Conservation (phyloP, 2,797 vertebrate genomes). For the Fratercula arctica region DNA sequence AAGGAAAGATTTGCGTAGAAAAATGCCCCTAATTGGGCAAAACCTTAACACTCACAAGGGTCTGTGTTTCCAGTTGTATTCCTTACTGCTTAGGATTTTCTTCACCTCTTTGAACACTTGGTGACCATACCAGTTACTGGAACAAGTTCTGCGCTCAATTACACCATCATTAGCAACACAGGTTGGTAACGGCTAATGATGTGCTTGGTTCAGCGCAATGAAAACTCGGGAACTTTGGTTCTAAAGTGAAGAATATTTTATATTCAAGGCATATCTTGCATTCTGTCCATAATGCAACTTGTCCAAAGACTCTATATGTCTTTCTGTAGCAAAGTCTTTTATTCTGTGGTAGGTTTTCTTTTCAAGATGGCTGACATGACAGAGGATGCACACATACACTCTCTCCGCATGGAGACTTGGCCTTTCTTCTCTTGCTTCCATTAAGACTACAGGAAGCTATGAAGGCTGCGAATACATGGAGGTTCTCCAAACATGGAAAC, state of each 20-base stretch:
- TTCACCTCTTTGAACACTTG: not conserved
- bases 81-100: not conserved
- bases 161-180: not conserved
- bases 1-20: not conserved
- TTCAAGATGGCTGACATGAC: not conserved
- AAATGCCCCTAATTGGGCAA: not conserved
- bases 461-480: not conserved
- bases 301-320: not conserved
- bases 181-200: not conserved
- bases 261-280: not conserved
- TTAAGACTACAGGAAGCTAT: not conserved
- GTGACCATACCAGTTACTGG: not conserved
- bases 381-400: not conserved
- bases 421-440: not conserved
- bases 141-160: not conserved
- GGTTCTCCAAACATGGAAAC: not conserved
- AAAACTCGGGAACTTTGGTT: not conserved
- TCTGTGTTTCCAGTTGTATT: not conserved
- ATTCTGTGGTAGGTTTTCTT: not conserved
- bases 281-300: not conserved
- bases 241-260: not conserved
- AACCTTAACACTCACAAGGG: not conserved
- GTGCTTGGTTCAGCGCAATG: not conserved
- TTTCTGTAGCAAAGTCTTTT: not conserved
- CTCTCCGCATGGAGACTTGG: not conserved